Conservation (phyloP, 2,888 invertebrate species). For the Sussaba pulchella region DNA sequence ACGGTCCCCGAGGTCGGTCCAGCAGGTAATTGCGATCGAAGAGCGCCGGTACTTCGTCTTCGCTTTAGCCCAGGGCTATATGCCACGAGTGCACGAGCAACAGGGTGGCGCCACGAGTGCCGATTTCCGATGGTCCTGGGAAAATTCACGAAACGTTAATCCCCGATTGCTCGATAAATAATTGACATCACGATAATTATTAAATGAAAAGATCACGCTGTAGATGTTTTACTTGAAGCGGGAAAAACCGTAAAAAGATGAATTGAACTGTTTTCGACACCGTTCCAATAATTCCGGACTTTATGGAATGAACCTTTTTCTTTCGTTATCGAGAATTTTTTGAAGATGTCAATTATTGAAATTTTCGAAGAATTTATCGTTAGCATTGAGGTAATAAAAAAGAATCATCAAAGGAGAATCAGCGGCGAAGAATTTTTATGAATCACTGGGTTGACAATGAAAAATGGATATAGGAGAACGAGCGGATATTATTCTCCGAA, state of each 20-base stretch:
- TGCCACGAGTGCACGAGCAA: conserved; percentile 2
- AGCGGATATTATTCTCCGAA: conserved; percentile 42
- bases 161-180: neutral
- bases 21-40: conserved; percentile 49
- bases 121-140: neutral
- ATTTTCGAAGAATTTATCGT: neutral
- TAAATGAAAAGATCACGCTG: too few species aligned
- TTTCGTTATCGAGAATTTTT: conserved; percentile 10
- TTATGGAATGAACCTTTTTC: neutral
- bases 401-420: conserved; percentile 50
- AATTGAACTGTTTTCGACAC: too few species aligned
- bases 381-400: conserved; percentile 23
- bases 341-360: conserved; percentile 27
- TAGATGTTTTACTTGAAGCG: too few species aligned
- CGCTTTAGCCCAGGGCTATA: conserved; percentile 32
- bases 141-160: conserved; percentile 14
- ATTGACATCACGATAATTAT: too few species aligned
- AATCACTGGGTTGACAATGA: conserved; percentile 16
- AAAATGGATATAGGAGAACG: conserved; percentile 8
- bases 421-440: conserved; percentile 43
- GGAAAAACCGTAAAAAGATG: too few species aligned
- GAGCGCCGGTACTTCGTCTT: conserved; percentile 51
- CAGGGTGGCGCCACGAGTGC: conserved; percentile 6
- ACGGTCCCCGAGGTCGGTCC: conserved; percentile 20
- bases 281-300: neutral